Evolutionary conservation across 2,888 invertebrate genomes (phyloP).

Genomic region (Anthrax anthrax): DNA sequence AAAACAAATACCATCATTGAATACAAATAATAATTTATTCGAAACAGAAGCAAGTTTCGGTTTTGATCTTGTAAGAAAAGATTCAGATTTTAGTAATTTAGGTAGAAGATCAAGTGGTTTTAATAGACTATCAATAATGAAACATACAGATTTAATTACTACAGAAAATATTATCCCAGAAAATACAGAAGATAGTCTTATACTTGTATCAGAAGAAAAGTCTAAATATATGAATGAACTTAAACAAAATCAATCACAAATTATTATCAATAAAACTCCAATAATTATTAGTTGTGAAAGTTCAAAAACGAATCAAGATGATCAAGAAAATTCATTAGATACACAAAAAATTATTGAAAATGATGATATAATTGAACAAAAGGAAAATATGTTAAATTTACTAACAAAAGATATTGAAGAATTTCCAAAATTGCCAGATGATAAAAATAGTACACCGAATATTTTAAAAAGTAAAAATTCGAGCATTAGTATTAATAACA

Average conservation of each 20-base stretch:
- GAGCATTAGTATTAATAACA: background rate
- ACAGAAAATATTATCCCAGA: too few relatives aligned
- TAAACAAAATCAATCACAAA: background rate
- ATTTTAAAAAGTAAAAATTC: constrained; percentile 4
- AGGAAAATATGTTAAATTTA: background rate
- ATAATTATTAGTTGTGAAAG: background rate
- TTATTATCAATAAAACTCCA: background rate
- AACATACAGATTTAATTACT: too few relatives aligned
- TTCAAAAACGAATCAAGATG: background rate
- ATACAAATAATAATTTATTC: too few relatives aligned
- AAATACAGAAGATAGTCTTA: background rate
- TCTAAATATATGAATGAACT: background rate
- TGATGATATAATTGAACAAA: background rate
- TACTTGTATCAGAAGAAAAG: background rate
- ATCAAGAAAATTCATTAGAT: too few relatives aligned
- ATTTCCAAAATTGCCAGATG: constrained; percentile 18
- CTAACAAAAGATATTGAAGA: constrained; percentile 1
- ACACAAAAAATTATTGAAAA: background rate
- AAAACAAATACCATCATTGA: too few relatives aligned
- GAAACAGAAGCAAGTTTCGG: too few relatives aligned
- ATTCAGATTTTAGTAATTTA: too few relatives aligned
- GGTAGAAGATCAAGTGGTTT: too few relatives aligned
- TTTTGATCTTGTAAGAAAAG: too few relatives aligned
- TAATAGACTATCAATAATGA: too few relatives aligned
- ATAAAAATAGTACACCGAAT: constrained; percentile 27